Conservation (phyloP, 2,888 invertebrate genomes). For the Vannuccia rotundouncinata region DNA sequence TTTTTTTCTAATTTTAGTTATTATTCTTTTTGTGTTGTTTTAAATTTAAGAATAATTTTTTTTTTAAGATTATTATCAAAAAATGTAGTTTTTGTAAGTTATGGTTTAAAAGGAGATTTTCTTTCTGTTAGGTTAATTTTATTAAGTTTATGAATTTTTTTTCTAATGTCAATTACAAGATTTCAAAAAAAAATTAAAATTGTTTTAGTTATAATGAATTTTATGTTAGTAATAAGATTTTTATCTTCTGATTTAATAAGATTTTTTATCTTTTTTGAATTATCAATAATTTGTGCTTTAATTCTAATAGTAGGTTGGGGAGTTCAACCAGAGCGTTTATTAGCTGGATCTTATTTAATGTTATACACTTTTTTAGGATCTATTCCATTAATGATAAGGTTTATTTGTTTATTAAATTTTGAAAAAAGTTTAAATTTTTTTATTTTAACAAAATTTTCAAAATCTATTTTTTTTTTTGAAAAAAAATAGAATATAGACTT, state of each 20-base stretch:
- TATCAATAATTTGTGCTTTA: constrained; percentile 65
- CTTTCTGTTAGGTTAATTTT: constrained; percentile 61
- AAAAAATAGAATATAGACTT: background rate
- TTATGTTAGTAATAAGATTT: constrained; percentile 61
- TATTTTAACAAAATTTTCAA: background rate
- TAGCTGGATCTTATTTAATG: constrained; percentile 65
- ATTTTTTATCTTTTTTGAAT: constrained; percentile 69
- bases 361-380: constrained; percentile 68
- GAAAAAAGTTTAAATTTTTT: background rate
- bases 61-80: background rate
- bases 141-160: constrained; percentile 62
- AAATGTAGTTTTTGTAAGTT: background rate
- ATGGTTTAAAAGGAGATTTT: constrained; percentile 52
- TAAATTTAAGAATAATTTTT: constrained; percentile 3
- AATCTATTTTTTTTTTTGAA: background rate
- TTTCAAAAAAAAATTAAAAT: constrained; percentile 53
- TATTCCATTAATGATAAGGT: constrained; percentile 61
- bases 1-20: constrained; percentile 60
- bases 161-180: constrained; percentile 61
- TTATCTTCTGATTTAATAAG: constrained; percentile 61
- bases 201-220: constrained; percentile 29
- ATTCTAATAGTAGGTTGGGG: constrained; percentile 67
- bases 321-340: constrained; percentile 66
- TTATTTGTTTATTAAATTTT: constrained; percentile 35
- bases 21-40: constrained; percentile 50